These are phyloP conservation scores for Nemotelus nigrinus DNA, from an alignment of 2,888 invertebrate species.

Conservation along the genomic window DNA sequence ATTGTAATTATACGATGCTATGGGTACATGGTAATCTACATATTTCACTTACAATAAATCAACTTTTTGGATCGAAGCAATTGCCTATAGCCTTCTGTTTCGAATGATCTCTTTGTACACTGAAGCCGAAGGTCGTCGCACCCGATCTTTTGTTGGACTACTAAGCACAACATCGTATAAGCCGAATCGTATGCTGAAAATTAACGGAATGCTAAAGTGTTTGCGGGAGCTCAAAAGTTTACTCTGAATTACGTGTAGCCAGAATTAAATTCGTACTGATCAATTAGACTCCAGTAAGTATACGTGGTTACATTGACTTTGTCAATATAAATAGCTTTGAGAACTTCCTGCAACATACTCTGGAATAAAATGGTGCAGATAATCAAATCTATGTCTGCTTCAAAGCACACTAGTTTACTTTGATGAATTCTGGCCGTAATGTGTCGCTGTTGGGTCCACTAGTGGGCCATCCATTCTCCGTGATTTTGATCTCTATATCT, in stretches of 20 bases:
- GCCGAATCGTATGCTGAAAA: slow-evolving; percentile 74
- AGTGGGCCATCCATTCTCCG: slow-evolving; percentile 71
- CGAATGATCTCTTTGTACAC: slow-evolving; percentile 69
- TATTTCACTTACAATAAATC: too few relatives aligned
- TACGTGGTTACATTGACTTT: slow-evolving; percentile 57
- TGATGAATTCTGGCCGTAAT: slow-evolving; percentile 59
- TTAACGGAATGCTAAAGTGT: slow-evolving; percentile 17
- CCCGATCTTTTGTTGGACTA: slow-evolving; percentile 69
- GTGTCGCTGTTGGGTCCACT: slow-evolving; percentile 59
- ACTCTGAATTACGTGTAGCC: slow-evolving; percentile 57
- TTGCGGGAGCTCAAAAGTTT: background rate
- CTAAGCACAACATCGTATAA: slow-evolving; percentile 74
- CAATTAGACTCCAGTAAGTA: slow-evolving; percentile 59
- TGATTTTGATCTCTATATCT: slow-evolving; percentile 68
- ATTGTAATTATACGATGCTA: too few relatives aligned
- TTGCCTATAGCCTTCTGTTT: slow-evolving; percentile 54
- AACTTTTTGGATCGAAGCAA: too few relatives aligned
- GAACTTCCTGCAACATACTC: slow-evolving; percentile 57
- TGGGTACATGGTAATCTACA: too few relatives aligned
- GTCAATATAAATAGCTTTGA: slow-evolving; percentile 56
- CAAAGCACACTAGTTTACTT: background rate
- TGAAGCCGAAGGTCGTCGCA: slow-evolving; percentile 71
- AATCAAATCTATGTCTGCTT: background rate
- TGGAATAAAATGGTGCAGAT: slow-evolving; percentile 39
- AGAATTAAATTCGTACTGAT: slow-evolving; percentile 59